Evolutionary conservation across 2,888 invertebrate genomes (phyloP), one percentile per base, ranked within the genome.

Genomic region (Linyphia triangularis): DNA sequence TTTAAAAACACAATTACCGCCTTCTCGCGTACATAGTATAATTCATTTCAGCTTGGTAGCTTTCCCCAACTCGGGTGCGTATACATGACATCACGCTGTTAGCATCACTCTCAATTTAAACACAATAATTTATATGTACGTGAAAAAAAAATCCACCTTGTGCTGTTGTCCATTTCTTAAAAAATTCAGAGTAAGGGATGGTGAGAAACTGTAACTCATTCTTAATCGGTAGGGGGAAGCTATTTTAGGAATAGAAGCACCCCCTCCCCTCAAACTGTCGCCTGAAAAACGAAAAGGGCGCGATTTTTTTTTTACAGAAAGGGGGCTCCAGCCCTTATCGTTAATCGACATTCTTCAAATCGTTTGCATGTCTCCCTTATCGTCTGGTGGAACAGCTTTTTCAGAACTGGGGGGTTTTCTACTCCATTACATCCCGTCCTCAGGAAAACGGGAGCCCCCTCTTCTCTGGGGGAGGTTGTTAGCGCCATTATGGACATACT

Each of bases 341-440:
- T 59, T 70, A 81, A 81, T 69, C 59, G 69, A 59, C 70, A 26
- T 69, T 79, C 67, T 65, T 13, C 81, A 24, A 30, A 63, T 83
- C 65, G 72, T 83, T 73, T 83, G 73, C 73, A 75, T 65, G 73
- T 51, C 51, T 13, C n/a, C n/a, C 51, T 51, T 51, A 51, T 51
- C 51, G 51, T 51, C 16, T 7, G 9, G 0, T 5, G 51, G 33
- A 33, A 33, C n/a, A n/a, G n/a, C n/a, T n/a, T n/a, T n/a, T n/a
- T n/a, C n/a, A n/a, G n/a, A 24, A 26, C 61, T 26, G 61, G 26
- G 61, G 78, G 43, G 63, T 85, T 77, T 85, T 85, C 85, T 77
- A 77, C 85, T 85, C 85, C 85, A 85, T 85, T 85, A 77, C 69
- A 24, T 1, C 51, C 22, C 78, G 63, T 10, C 33, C 63, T 51